Conservation (phyloP, 2,888 invertebrate genomes). For the Acleris literana region DNA sequence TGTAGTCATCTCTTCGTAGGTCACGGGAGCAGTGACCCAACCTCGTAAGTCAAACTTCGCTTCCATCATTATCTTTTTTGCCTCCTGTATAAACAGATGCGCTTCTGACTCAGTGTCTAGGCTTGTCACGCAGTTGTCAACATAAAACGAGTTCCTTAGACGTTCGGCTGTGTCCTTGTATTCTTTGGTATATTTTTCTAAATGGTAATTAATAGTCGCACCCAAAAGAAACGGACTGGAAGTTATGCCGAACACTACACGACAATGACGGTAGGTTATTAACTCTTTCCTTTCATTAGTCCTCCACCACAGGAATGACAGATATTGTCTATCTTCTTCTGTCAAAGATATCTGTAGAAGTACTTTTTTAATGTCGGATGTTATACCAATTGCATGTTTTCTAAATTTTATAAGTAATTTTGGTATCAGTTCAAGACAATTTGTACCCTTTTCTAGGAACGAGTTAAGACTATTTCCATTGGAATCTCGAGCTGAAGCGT, state of each 20-base stretch:
- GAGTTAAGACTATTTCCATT: constrained; percentile 47
- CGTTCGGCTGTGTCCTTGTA: too few species aligned
- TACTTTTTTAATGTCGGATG: constrained; percentile 48
- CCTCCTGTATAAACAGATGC: not conserved
- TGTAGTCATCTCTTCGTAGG: too few species aligned
- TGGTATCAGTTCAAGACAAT: constrained; percentile 44
- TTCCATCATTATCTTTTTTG: not conserved
- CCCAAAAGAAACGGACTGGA: constrained; percentile 10
- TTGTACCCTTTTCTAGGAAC: constrained; percentile 46
- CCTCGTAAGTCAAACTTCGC: constrained; percentile 1
- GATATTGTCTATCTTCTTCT: constrained; percentile 40
- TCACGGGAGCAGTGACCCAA: not conserved
- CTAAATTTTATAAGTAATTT: constrained; percentile 40
- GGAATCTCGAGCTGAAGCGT: constrained; percentile 43
- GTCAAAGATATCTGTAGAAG: constrained; percentile 48
- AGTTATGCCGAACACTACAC: constrained; percentile 33
- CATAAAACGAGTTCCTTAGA: not conserved
- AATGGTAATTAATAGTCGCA: not conserved
- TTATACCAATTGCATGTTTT: constrained; percentile 39
- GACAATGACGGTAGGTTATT: constrained; percentile 23
- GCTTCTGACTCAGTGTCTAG: not conserved
- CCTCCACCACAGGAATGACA: not conserved
- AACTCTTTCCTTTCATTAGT: not conserved
- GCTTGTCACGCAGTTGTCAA: not conserved
- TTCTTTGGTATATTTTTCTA: not conserved